phyloP scores from a whole-genome alignment of 1,140 invertebrate species.

The Drosophila truncata region DNA sequence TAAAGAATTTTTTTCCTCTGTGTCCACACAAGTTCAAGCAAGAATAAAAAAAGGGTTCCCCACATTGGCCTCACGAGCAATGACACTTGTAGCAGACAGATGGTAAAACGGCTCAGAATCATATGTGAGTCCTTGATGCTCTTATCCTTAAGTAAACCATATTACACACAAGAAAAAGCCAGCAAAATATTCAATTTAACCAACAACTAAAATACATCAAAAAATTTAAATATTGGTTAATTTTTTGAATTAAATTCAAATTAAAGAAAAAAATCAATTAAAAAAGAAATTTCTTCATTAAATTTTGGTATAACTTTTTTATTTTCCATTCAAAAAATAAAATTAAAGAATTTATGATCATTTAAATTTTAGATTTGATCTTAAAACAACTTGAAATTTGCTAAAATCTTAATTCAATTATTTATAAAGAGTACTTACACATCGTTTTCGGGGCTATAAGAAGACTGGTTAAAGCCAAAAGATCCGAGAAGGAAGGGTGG shows the following conservation, averaged over 20 bases:
- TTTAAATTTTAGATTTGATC: neutral
- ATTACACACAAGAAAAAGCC: neutral
- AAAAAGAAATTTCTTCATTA: neutral
- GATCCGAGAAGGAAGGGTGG: slow-evolving; percentile 4
- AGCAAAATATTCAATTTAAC: neutral
- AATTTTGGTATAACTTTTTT: neutral
- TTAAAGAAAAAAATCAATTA: too few species aligned
- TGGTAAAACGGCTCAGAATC: neutral
- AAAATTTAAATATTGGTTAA: neutral
- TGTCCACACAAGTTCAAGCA: neutral
- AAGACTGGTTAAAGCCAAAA: neutral
- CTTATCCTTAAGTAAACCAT: neutral
- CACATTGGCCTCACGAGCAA: slow-evolving; percentile 46
- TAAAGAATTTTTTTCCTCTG: neutral
- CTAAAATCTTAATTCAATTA: too few species aligned
- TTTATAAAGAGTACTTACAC: neutral
- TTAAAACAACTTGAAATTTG: neutral
- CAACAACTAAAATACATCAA: neutral
- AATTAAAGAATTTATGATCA: neutral
- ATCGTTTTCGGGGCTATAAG: neutral
- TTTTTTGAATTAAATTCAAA: too few species aligned
- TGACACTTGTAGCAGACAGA: slow-evolving; percentile 56
- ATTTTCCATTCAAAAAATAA: neutral
- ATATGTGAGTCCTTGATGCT: slow-evolving; percentile 7
- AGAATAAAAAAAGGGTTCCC: slow-evolving; percentile 37